Evolutionary conservation across 2,113 vertebrate species (phyloP), one percentile per base, ranked within the genome.

Genomic region (Mastomys coucha): DNA sequence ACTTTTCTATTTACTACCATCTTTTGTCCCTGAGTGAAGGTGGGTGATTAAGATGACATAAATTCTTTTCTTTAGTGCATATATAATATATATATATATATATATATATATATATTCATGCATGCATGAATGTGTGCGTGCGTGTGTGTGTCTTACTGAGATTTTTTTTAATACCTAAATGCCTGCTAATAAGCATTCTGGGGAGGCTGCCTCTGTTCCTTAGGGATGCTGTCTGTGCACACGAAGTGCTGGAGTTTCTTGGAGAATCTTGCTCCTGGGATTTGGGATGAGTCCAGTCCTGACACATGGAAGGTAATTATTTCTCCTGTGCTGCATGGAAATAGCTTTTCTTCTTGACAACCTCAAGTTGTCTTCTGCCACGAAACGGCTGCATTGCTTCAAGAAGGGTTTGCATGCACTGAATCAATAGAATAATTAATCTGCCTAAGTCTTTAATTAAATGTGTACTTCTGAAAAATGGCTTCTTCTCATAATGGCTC

Each of bases 401-500:
- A 94, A 90, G 95, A 96, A 91, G 69, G 9, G 63, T 93, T 93
- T 88, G 90, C 92, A 49, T 96, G 95, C 39, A 94, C 97, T 98
- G 96, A 96, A 95, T 94, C 96, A 98, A 97, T 85, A 96, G 93
- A 94, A 81, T 91, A 84, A 98, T 97, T 96, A 94, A 88, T 97
- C 96, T 96, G 90, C 86, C 70, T 75, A 93, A 96, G 91, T 70
- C 97, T 97, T 97, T 97, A 97, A 98, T 98, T 98, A 96, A 98
- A 97, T 93, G 95, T 90, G 92, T 60, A 94, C 93, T 78, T 97
- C 95, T 95, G 76, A 97, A 96, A 97, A 97, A 97, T 51, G 49
- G 73, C 60, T 78, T 60, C 28, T 93, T 60, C 87, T 95, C 78
- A n/a, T 80, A 95, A 93, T 42, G 89, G 96, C 0, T 0, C 42